Percentiles rank a stretch among this genome's conserved stretches.
Conservation (phyloP, 2,113 vertebrate species). For the Neopipo cinnamomea region DNA sequence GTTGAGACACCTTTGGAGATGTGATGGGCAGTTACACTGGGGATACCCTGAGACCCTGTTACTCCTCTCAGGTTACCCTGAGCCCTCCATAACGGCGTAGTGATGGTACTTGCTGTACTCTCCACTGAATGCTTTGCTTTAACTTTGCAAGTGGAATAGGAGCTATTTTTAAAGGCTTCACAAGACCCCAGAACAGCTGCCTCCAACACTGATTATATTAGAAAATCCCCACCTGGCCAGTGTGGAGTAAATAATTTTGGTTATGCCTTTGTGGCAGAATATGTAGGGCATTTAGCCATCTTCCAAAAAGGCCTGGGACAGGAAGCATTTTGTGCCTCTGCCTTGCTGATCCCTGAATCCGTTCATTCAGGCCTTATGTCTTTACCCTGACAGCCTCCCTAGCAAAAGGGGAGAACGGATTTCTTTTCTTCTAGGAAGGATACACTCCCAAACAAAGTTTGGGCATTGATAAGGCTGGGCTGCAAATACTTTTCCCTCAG, state of each 20-base stretch:
- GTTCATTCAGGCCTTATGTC: not conserved
- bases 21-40: not conserved
- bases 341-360: not conserved
- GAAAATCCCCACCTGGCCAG: not conserved
- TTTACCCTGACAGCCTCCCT: not conserved
- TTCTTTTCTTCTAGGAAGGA: not conserved
- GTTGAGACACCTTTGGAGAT: not conserved
- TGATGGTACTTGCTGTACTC: not conserved
- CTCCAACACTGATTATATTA: not conserved
- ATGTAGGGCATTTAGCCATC: not conserved
- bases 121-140: not conserved
- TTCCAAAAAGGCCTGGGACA: not conserved
- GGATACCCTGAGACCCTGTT: fast-evolving
- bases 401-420: not conserved
- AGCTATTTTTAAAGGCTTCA: not conserved
- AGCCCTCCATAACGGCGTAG: fast-evolving
- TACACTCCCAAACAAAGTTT: not conserved
- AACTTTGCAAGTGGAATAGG: not conserved
- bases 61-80: not conserved
- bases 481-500: not conserved
- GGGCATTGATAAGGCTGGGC: not conserved
- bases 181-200: not conserved
- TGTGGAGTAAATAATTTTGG: not conserved
- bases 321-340: not conserved
- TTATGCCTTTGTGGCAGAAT: not conserved